Conservation (phyloP, 2,888 invertebrate species). For the Odontomyia ornata region DNA sequence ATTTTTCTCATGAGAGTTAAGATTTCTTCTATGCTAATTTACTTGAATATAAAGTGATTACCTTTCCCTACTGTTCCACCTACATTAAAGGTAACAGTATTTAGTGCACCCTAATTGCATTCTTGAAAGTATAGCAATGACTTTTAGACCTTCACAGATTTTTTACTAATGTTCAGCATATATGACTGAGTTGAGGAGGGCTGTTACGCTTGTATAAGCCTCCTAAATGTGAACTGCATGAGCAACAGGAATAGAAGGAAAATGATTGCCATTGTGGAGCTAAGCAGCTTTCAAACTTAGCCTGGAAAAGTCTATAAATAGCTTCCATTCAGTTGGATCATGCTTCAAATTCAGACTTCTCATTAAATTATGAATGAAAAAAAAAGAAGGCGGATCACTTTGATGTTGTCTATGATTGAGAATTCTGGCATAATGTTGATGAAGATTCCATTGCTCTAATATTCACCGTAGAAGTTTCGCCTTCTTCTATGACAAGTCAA, state of each 20-base stretch:
- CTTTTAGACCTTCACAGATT: no score
- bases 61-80: neutral
- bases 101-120: neutral
- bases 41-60: neutral
- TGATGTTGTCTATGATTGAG: neutral
- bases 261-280: neutral
- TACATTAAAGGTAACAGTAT: no score
- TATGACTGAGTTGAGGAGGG: conserved; percentile 1
- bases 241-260: no score
- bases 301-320: no score
- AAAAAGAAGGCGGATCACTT: neutral
- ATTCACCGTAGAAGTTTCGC: neutral
- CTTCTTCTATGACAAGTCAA: neutral
- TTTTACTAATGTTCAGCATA: no score
- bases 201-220: neutral
- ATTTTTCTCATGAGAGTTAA: conserved; percentile 13
- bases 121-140: neutral
- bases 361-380: neutral
- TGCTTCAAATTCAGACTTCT: neutral
- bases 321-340: no score
- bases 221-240: neutral
- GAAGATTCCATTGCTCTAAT: neutral
- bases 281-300: neutral
- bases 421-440: neutral
- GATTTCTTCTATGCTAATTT: neutral